Evolutionary conservation across 64 coral and sea anemone genomes (phyloP).

Genomic region (Dendronephthya gigantea): DNA sequence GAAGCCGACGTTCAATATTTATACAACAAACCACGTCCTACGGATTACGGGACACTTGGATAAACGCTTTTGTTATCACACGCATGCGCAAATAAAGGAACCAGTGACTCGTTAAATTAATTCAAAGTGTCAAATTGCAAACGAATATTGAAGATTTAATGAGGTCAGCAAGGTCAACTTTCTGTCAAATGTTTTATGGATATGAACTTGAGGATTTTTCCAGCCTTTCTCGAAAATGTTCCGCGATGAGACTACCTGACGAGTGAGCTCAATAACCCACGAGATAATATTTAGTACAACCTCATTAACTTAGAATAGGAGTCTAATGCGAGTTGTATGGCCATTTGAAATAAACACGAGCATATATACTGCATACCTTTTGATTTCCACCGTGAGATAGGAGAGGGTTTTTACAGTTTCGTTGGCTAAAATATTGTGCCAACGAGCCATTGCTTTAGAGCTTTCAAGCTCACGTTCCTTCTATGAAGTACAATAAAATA

Average conservation of each 20-base stretch:
- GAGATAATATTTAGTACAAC: too few relatives aligned
- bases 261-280: too few relatives aligned
- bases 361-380: constrained; percentile 37
- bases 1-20: neutral
- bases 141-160: neutral
- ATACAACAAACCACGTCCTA: neutral
- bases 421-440: constrained; percentile 82
- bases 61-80: neutral
- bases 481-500: too few relatives aligned
- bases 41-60: neutral
- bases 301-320: too few relatives aligned
- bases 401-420: constrained; percentile 69
- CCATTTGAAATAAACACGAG: neutral
- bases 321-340: too few relatives aligned
- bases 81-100: neutral
- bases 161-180: neutral
- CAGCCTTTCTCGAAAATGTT: too few relatives aligned
- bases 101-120: neutral
- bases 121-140: too few relatives aligned
- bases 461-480: constrained; percentile 57
- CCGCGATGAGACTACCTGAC: too few relatives aligned
- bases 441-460: constrained; percentile 61
- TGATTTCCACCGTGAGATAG: constrained; percentile 73
- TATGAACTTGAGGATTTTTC: too few relatives aligned
- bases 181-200: neutral